These are phyloP conservation scores for Steatocranus sp. DNA, from an alignment of 2,797 vertebrate genomes.

Conservation along the genomic window DNA sequence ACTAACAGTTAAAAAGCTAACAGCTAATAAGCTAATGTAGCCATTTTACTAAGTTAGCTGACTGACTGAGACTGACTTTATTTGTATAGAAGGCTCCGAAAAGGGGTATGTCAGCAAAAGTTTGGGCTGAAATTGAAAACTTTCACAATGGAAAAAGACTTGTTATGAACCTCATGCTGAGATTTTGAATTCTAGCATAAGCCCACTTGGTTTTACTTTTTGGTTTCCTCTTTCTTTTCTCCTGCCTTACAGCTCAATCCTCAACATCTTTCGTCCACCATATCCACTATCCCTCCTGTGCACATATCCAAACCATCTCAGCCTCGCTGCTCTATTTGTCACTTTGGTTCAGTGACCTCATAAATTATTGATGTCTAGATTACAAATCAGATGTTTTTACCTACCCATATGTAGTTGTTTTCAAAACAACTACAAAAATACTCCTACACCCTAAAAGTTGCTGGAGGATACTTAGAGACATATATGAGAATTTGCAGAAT, in stretches of 20 bases:
- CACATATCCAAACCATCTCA: background rate
- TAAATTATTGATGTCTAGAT: background rate
- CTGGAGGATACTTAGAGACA: background rate
- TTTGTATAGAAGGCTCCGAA: background rate
- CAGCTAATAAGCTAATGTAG: background rate
- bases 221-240: background rate
- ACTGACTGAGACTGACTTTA: background rate
- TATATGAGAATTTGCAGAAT: background rate
- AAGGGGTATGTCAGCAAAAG: background rate
- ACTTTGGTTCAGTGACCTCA: background rate
- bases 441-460: background rate
- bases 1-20: background rate
- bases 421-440: background rate
- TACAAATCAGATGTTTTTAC: background rate
- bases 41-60: background rate
- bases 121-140: background rate
- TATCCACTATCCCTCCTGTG: background rate
- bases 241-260: background rate
- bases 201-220: background rate
- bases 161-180: background rate
- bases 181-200: background rate
- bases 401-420: background rate
- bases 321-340: background rate
- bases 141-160: background rate
- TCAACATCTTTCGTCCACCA: background rate